Percentiles rank a stretch among this genome's conserved stretches.
Conservation (phyloP, 2,797 vertebrate genomes). For the Calcarius lapponicus region DNA sequence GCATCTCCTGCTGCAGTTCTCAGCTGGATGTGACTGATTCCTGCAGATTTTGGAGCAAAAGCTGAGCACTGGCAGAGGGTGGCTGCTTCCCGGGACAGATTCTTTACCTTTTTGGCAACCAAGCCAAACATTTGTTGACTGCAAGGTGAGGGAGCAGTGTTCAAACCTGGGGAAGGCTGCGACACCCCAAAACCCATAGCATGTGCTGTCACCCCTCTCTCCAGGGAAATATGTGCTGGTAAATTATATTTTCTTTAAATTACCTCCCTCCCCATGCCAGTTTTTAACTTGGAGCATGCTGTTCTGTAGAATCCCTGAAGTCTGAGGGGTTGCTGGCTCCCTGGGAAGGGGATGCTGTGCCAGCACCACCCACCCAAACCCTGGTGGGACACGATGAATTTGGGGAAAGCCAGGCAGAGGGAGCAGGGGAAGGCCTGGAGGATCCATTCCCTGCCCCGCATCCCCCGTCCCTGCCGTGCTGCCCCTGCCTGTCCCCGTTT, state of each 20-base stretch:
- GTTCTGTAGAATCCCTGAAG: background rate
- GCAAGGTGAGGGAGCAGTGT: background rate
- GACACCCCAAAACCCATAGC: background rate
- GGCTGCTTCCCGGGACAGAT: background rate
- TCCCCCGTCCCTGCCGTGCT: background rate
- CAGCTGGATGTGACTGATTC: background rate
- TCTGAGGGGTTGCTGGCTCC: too few species aligned
- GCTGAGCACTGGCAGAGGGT: accelerated
- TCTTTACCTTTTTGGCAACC: background rate
- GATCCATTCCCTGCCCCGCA: background rate
- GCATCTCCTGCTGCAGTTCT: accelerated
- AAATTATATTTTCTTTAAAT: background rate
- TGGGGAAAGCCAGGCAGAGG: background rate
- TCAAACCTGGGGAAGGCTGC: background rate
- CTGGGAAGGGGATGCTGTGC: background rate
- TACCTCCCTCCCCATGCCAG: background rate
- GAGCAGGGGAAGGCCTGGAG: background rate
- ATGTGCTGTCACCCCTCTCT: accelerated
- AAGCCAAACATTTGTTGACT: background rate
- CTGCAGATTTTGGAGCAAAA: background rate
- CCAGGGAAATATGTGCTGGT: background rate
- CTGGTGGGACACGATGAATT: accelerated
- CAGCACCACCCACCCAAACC: accelerated
- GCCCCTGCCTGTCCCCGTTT: background rate
- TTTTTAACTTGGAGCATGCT: background rate